phyloP scores from a whole-genome alignment of 2,113 vertebrate genomes.

The Tenrec ecaudatus region DNA sequence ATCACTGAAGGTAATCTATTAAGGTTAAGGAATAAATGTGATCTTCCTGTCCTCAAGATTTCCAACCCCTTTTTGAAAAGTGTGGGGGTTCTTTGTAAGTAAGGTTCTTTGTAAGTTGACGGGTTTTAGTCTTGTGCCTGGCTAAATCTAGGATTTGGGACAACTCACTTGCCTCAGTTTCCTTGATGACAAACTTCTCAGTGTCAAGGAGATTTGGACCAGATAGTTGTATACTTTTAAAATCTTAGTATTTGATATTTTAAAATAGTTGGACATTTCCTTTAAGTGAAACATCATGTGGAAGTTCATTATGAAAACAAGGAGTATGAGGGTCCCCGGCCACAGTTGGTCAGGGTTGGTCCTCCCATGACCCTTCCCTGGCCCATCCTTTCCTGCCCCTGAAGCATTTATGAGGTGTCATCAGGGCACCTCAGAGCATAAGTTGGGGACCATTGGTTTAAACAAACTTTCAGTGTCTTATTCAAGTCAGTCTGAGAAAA shows the following conservation, averaged over 20 bases:
- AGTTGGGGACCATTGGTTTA: background rate
- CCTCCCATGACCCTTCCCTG: background rate
- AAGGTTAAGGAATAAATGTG: background rate
- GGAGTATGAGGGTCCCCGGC: background rate
- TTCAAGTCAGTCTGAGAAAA: too few relatives aligned
- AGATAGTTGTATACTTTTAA: background rate
- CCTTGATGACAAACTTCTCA: background rate
- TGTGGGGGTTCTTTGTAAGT: too few relatives aligned
- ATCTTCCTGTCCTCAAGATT: constrained; percentile 39
- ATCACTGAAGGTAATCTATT: background rate
- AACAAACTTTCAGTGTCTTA: background rate
- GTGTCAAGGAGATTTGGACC: background rate
- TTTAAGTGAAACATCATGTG: background rate
- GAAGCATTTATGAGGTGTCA: background rate
- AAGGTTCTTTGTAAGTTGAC: background rate
- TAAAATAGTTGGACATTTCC: background rate
- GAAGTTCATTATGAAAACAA: background rate
- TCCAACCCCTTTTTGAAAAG: background rate
- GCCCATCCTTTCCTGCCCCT: background rate
- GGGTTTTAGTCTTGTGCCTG: background rate
- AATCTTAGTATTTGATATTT: constrained; percentile 34
- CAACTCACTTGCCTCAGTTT: constrained; percentile 23
- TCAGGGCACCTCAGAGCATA: background rate
- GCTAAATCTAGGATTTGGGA: background rate
- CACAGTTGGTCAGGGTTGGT: background rate